Base-by-base conservation (phyloP, 2,888 invertebrate genomes). In the Tenthredo scrophulariae region DNA sequence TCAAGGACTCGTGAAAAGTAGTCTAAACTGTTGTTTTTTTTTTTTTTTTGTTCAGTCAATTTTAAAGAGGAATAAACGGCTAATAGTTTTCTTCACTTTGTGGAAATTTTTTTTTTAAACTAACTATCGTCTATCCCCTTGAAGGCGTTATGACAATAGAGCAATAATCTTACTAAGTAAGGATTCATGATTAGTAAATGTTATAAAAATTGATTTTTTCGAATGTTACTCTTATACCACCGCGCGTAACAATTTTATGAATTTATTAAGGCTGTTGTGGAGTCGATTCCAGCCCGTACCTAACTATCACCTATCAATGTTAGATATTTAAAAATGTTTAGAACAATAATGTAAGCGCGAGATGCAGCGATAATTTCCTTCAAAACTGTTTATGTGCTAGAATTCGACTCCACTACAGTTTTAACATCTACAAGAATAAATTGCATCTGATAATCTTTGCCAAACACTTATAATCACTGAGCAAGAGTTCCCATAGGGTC, bases 401-500 rank as follows among this genome's bases (percentile, higher is more conserved):
- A 54, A 77, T 54, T 18, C 37, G 33, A 77, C 50, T 15, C 26
- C 40, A 77, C 29, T n/a, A 54, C 40, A 33, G 58, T 84, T 54
- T 65, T 50, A 74, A 29, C 13, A 18, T 33, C 26, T 87, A 87
- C 86, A 86, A 86, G 85, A 86, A 74, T 84, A 84, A 77, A 82
- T 85, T 88, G 74, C 85, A 65, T 50, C 46, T 86, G 84, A 79
- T 87, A 75, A 65, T 87, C 84, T 85, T 86, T 33, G 33, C 37
- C 67, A 37, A 65, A 22, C 50, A 22, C 26, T 86, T 84, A 77
- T 86, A 87, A 90, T 91, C 88, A 92, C 86, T 91, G 91, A 79
- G 97, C 97, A 85, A 97, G 94, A 1, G 97, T 97, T 85, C 98
- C 98, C 97, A 98, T 98, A 1, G 98, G 98, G 93, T 98, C 98